Base-by-base conservation (phyloP, 2,888 invertebrate genomes). In the Amorpha juglandis region DNA sequence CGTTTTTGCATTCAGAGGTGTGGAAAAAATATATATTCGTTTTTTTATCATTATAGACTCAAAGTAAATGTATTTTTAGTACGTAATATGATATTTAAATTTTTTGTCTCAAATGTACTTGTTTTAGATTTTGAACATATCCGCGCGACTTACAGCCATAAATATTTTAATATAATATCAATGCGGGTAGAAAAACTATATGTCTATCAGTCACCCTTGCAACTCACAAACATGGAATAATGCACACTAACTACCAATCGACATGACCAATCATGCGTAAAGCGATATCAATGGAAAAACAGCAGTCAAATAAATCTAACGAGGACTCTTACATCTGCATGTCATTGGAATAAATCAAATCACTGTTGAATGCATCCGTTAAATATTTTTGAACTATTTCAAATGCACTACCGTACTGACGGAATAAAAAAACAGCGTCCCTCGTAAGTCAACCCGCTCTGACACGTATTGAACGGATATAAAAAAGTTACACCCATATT, bases 401-500 rank as follows among this genome's bases (percentile, higher is more conserved):
- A 91, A 91, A 92, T 91, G 91, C 81, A 80, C 58, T 78, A 79
- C 80, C 80, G 78, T 83, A 74, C 79, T 76, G 78, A 71, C 72
- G 77, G 78, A 76, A 74, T 75, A 74, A 86, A 89, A n/a, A 89
- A 90, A 86, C 78, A 70, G 72, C 75, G 75, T 85, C 89, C 89
- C 91, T 81, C 81, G 83, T 80, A 89, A 90, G 86, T 88, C 89
- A 93, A 92, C 92, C 92, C 93, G 92, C 90, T 87, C 86, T 90
- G 90, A 88, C 92, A 91, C 88, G 90, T 84, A 91, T 91, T 89
- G 83, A 90, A 80, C 82, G 78, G 83, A 84, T 82, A 86, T 84
- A 91, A 90, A 91, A 91, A 92, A 87, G 92, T 87, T 90, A 91
- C 93, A 93, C 93, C 93, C 93, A 93, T 93, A 93, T 93, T 92